phyloP scores from a whole-genome alignment of 1,140 invertebrate genomes.

The Drosophila biarmipes region DNA sequence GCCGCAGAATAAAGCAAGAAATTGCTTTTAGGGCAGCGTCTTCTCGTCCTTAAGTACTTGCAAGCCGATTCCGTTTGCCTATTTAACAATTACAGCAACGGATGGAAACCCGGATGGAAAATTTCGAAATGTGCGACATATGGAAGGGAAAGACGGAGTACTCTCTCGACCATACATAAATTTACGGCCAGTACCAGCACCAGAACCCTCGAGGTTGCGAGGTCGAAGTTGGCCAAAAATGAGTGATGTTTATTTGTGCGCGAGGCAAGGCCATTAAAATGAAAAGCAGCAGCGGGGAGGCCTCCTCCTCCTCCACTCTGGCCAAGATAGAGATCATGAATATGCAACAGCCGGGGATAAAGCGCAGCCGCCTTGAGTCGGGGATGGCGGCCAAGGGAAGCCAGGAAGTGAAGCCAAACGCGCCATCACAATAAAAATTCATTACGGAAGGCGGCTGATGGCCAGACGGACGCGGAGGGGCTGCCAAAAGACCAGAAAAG shows the following conservation, averaged over 20 bases:
- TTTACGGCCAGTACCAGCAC: constrained; percentile 23
- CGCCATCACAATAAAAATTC: constrained; percentile 82
- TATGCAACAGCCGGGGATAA: constrained; percentile 72
- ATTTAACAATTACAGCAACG: constrained; percentile 50
- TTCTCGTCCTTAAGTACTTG: constrained; percentile 39
- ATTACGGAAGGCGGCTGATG: constrained; percentile 64
- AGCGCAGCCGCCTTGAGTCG: constrained; percentile 49
- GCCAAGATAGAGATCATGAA: constrained; percentile 63
- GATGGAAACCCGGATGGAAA: neutral
- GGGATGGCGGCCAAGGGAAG: neutral
- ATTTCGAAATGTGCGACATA: constrained; percentile 43
- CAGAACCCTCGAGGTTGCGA: constrained; percentile 2
- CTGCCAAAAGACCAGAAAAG: constrained; percentile 73
- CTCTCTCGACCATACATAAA: constrained; percentile 45
- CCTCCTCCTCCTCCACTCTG: neutral
- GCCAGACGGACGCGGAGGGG: constrained; percentile 19
- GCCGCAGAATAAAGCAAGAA: constrained; percentile 47
- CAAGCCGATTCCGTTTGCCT: constrained; percentile 54
- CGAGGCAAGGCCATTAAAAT: constrained; percentile 57
- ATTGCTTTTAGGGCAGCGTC: constrained; percentile 46
- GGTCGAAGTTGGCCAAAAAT: constrained; percentile 57
- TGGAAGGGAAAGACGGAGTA: constrained; percentile 39
- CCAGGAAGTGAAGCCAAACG: constrained; percentile 72
- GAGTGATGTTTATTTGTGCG: constrained; percentile 71
- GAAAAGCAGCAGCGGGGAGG: constrained; percentile 36